These are phyloP conservation scores for Mionectes macconnelli DNA, from an alignment of 2,113 vertebrate species.

Conservation along the genomic window DNA sequence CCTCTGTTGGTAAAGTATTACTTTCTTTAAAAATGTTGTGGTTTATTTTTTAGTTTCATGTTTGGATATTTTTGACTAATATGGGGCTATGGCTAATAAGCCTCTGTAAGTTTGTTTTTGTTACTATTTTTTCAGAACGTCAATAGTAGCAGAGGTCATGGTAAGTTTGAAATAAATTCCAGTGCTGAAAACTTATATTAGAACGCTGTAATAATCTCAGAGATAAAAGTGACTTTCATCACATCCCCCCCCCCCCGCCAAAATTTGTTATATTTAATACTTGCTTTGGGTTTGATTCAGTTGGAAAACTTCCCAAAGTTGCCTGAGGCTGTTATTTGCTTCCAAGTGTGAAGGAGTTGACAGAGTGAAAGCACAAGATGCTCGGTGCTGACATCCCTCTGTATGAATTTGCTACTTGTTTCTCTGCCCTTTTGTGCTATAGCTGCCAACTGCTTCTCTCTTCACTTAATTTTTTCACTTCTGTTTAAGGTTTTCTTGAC, in stretches of 20 bases:
- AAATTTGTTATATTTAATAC: background rate
- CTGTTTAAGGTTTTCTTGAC: background rate
- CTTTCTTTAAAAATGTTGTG: background rate
- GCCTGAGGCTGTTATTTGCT: background rate
- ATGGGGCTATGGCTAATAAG: background rate
- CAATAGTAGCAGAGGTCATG: background rate
- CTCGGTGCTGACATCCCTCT: background rate
- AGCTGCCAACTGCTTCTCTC: background rate
- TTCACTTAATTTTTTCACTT: background rate
- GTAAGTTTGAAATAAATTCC: background rate
- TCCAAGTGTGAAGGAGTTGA: background rate
- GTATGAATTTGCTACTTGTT: background rate
- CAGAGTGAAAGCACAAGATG: background rate
- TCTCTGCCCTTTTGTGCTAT: background rate
- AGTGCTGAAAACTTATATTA: background rate
- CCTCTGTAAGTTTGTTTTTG: background rate
- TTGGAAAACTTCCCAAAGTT: background rate
- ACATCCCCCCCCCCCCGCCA: background rate
- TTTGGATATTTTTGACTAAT: background rate
- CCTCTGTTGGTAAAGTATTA: background rate
- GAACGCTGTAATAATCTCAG: background rate
- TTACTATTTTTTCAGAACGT: background rate
- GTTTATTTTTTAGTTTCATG: background rate
- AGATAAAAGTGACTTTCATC: background rate
- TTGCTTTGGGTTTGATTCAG: background rate